Conservation (phyloP, 2,888 invertebrate genomes). For the Myathropa florea region DNA sequence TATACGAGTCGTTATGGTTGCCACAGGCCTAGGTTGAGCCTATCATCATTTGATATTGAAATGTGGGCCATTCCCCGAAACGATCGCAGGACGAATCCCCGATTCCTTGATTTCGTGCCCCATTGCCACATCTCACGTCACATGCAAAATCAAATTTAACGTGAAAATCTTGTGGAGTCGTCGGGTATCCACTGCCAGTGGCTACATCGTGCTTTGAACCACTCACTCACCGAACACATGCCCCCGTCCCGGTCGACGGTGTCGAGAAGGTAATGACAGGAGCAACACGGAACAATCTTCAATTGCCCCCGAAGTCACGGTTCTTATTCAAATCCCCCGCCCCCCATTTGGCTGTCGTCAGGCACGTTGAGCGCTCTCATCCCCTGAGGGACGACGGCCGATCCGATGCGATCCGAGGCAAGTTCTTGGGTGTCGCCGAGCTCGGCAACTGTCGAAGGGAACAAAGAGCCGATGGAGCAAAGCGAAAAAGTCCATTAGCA, state of each 20-base stretch:
- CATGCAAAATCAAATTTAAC: slow-evolving; percentile 43
- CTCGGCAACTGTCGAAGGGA: neutral
- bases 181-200: slow-evolving; percentile 19
- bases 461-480: slow-evolving; percentile 20
- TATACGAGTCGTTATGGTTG: neutral
- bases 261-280: slow-evolving; percentile 43
- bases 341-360: slow-evolving; percentile 20
- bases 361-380: slow-evolving; percentile 11
- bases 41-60: slow-evolving; percentile 60
- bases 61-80: slow-evolving; percentile 54
- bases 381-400: neutral
- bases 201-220: slow-evolving; percentile 42
- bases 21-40: slow-evolving; percentile 9
- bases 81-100: slow-evolving; percentile 21
- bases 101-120: neutral
- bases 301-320: slow-evolving; percentile 61
- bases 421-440: neutral
- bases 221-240: slow-evolving; percentile 36
- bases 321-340: slow-evolving; percentile 50
- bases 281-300: slow-evolving; percentile 62
- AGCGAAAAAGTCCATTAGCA: slow-evolving; percentile 64
- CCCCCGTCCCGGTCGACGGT: neutral
- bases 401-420: neutral
- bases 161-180: neutral
- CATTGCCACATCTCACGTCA: neutral